Conservation (phyloP, 1,140 invertebrate genomes). For the Lordiphosa clarofinis region DNA sequence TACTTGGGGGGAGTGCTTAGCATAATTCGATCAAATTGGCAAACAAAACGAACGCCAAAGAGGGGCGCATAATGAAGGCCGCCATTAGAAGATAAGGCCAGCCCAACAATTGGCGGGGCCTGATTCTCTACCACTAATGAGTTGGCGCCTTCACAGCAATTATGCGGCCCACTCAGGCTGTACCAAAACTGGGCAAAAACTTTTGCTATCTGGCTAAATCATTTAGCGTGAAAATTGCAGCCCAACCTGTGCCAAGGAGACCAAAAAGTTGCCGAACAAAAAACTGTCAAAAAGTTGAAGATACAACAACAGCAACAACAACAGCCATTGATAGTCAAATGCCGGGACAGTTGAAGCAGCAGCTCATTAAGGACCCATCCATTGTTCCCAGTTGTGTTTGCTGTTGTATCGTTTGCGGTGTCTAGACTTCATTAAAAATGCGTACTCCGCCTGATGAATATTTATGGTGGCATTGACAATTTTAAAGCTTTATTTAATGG, state of each 20-base stretch:
- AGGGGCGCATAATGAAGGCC: conserved; percentile 61
- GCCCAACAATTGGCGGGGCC: conserved; percentile 58
- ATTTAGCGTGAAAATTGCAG: conserved; percentile 40
- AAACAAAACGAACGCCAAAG: conserved; percentile 29
- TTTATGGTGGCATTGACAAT: conserved; percentile 62
- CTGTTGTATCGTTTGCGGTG: conserved; percentile 31
- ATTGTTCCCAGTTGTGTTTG: conserved; percentile 13
- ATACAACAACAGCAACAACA: conserved; percentile 11
- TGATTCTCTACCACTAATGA: conserved; percentile 65
- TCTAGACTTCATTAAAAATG: conserved; percentile 72
- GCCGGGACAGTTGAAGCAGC: conserved; percentile 27
- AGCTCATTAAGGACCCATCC: conserved; percentile 48
- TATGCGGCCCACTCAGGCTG: conserved; percentile 37
- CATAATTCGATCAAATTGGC: conserved; percentile 75
- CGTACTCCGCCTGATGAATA: conserved; percentile 46
- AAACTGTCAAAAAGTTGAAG: conserved; percentile 65
- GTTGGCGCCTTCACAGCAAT: conserved; percentile 63
- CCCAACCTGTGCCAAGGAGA: conserved; percentile 24
- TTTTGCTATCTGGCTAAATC: conserved; percentile 59
- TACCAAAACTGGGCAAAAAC: conserved; percentile 51
- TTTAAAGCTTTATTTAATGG: conserved; percentile 45
- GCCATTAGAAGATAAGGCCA: conserved; percentile 68
- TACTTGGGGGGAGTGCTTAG: conserved; percentile 41
- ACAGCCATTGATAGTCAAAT: conserved; percentile 44
- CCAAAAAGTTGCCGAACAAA: conserved; percentile 45